Base-by-base conservation (phyloP, 1,140 invertebrate genomes). In the Manduca sexta region DNA sequence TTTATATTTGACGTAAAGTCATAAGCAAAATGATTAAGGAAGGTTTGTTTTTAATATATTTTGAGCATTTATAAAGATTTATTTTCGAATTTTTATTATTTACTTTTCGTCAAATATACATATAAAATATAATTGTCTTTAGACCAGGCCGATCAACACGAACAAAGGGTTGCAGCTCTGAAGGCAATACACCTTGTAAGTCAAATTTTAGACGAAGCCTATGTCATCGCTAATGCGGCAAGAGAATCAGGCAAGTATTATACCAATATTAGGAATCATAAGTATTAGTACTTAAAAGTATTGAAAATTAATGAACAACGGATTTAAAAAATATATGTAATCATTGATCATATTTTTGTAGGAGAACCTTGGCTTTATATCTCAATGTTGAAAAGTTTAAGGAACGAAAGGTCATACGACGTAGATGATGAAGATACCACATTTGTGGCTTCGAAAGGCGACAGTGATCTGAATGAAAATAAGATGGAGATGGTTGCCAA, bases 131-230 rank as follows among this genome's bases (percentile, higher is more conserved):
- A 18, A 52, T 12, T 55, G 48, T 15, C 52, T 51, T 44, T 17
- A 53, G 59, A 51, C 30, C 29, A 49, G 29, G 45, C 52, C 50
- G 38, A 57, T 37, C 37, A 43, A 17, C 51, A 48, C 29, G 64
- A 75, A 39, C 45, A 64, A 10, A 52, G 56, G 10, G 31, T 63
- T 12, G 73, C 70, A 12, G 62, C 60, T 10, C 44, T 73, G 29
- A 44, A 72, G 14, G 81, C 78, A 26, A 58, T 69, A 3, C 69
- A 75, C 52, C 55, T 84, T 15, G 74, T 84, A n/a, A 68, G 62
- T 21, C 77, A 82, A 53, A 64, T 84, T 2, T 61, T 84, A 35
- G 70, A 84, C 17, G 81, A 84, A 64, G 81, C 78, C 2, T 72
- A 59, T 50, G 60, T 71, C 39, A 76, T 84, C 46, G 69, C 64